Evolutionary conservation across 2,888 invertebrate species (phyloP).

Genomic region (Caenorhabditis sinica): DNA sequence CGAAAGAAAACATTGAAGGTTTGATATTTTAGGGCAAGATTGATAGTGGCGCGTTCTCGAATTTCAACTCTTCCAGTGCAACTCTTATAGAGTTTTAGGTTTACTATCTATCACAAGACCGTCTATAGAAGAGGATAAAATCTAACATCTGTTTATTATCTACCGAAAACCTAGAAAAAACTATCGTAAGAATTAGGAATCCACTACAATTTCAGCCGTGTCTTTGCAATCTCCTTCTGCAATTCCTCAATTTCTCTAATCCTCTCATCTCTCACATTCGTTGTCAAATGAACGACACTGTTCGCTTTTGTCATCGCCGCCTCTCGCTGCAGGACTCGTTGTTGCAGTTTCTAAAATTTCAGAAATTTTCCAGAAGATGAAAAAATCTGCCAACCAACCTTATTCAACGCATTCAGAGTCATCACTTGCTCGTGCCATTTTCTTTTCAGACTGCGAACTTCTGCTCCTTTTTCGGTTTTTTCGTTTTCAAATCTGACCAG

Average conservation of each 20-base stretch:
- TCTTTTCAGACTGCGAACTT: conserved; percentile 43
- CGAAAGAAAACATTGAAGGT: too few species aligned
- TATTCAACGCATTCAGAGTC: conserved; percentile 56
- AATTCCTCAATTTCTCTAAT: conserved; percentile 60
- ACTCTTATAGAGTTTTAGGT: too few species aligned
- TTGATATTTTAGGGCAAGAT: too few species aligned
- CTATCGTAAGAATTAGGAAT: too few species aligned
- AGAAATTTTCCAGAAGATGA: not conserved
- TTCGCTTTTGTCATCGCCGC: conserved; percentile 67
- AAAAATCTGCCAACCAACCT: conserved; percentile 22
- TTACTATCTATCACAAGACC: too few species aligned
- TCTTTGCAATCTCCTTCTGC: conserved; percentile 55
- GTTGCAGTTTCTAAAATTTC: conserved; percentile 63
- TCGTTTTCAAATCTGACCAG: conserved; percentile 55
- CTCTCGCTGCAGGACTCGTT: conserved; percentile 65
- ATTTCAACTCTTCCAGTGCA: too few species aligned
- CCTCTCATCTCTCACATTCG: conserved; percentile 66
- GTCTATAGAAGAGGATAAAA: too few species aligned
- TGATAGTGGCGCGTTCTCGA: too few species aligned
- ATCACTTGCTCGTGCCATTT: conserved; percentile 53
- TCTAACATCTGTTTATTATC: too few species aligned
- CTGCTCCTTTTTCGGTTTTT: conserved; percentile 39
- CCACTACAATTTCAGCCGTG: conserved; percentile 25
- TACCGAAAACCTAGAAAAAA: too few species aligned
- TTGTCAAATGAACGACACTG: conserved; percentile 65